Base-by-base conservation (phyloP, 2,797 vertebrate genomes). In the Sebastiscus tertius region DNA sequence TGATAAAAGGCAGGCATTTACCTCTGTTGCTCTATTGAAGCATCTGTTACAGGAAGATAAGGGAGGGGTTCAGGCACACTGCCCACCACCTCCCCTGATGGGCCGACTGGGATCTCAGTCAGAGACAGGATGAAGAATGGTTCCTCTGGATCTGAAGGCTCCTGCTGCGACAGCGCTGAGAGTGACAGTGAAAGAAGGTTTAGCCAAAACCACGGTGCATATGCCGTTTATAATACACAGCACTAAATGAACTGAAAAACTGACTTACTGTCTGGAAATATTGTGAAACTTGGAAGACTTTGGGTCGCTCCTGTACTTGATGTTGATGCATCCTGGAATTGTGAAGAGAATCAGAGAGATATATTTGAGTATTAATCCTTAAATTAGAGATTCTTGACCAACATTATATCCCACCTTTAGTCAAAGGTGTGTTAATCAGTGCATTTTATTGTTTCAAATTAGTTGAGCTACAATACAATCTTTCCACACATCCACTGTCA, bases 71-170 rank as follows among this genome's bases (percentile, higher is more conserved):
- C 82, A 1, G 49, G 56, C 8, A 10, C 14, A 8, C 54, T 27
- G 46, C 22, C 68, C 31, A 46, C 33, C 72, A 42, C 73, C 42
- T 85, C 85, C 56, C 62, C 89, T 1, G 76, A 33, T 11, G 87
- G 62, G 29, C 82, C 64, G 3, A 94, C 78, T 3, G 95, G 94
- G 74, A 96, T 93, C 87, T 95, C 94, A 13, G 92, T 95, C 75
- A 96, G 91, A 26, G 95, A 95, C 31, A 96, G 94, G 82, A 96
- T 94, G 86, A 95, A 96, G 65, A 95, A 92, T 0, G 94, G 90
- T 65, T 96, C 94, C 1, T 95, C 92, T 9, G 87, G 83, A 81
- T 94, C 89, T 34, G 85, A 86, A 27, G 88, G 87, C 9, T 74
- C 34, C 63, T 89, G 82, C 46, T 84, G 77, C 1, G 77, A 49